Conservation (phyloP, 2,888 invertebrate species). For the Parelbella ahira region DNA sequence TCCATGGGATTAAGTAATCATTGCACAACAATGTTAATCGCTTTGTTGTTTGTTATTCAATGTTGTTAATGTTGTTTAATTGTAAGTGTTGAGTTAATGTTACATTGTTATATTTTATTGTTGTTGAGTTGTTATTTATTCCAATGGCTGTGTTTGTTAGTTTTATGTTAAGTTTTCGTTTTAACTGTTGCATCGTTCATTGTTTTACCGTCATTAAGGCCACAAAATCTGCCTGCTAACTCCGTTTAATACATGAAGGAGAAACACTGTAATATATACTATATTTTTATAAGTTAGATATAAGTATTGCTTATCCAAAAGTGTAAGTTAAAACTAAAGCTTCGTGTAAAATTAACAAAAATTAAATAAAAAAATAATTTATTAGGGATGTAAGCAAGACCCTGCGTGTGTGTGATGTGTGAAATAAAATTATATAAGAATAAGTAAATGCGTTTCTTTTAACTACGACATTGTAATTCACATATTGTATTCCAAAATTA, state of each 20-base stretch:
- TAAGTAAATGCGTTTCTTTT: no score
- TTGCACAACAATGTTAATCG: slow-evolving; percentile 45
- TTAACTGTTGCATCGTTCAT: slow-evolving; percentile 58
- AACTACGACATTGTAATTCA: no score
- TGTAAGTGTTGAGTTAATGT: no score
- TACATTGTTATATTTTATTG: slow-evolving; percentile 67
- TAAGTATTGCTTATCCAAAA: slow-evolving; percentile 38
- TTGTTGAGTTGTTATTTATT: slow-evolving; percentile 53
- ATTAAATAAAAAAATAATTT: slow-evolving; percentile 48
- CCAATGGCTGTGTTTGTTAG: slow-evolving; percentile 77
- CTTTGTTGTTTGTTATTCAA: slow-evolving; percentile 36
- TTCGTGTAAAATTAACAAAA: slow-evolving; percentile 81
- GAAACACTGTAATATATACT: slow-evolving; percentile 26
- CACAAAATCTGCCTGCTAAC: slow-evolving; percentile 32
- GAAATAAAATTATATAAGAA: slow-evolving; percentile 63
- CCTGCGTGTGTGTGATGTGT: slow-evolving; percentile 53
- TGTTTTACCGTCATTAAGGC: slow-evolving; percentile 73
- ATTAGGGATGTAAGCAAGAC: slow-evolving; percentile 62
- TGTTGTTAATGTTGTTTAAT: slow-evolving; percentile 56
- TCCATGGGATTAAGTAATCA: slow-evolving; percentile 59
- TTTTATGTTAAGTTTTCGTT: slow-evolving; percentile 80
- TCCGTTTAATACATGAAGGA: no score
- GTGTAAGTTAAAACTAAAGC: slow-evolving; percentile 79
- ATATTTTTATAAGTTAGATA: slow-evolving; percentile 32
- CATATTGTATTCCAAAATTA: no score